phyloP scores from a whole-genome alignment of 92 coral and sea anemone genomes.

The Paragorgia papillata region DNA sequence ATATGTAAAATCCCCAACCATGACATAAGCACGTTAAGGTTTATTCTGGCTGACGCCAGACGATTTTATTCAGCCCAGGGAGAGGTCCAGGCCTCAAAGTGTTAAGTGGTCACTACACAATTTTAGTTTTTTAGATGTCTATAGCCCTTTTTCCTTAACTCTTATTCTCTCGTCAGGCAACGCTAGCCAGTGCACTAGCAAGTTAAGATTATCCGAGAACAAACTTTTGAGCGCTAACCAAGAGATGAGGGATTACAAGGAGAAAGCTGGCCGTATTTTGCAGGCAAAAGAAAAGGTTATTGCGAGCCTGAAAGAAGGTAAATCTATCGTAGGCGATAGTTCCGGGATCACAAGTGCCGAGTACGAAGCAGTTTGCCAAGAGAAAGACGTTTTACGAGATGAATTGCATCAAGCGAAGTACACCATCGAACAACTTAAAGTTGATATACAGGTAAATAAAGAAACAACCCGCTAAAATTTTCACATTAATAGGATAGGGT shows the following conservation, averaged over 20 bases:
- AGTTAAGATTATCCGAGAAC: slow-evolving; percentile 73
- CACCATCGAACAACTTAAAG: slow-evolving; percentile 84
- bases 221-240: slow-evolving; percentile 82
- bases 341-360: slow-evolving; percentile 84
- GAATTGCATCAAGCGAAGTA: slow-evolving; percentile 87
- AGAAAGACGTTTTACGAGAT: slow-evolving; percentile 83
- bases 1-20: too few species aligned
- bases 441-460: slow-evolving; percentile 76
- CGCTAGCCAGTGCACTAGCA: slow-evolving; percentile 72
- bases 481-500: too few species aligned
- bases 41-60: too few species aligned
- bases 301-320: slow-evolving; percentile 86
- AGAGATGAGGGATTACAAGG: slow-evolving; percentile 92
- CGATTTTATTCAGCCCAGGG: too few species aligned
- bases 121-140: too few species aligned
- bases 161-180: slow-evolving; percentile 47
- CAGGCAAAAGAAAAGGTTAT: slow-evolving; percentile 99
- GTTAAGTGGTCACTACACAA: too few species aligned
- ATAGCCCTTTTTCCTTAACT: slow-evolving; percentile 47
- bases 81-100: too few species aligned
- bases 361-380: slow-evolving; percentile 90
- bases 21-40: too few species aligned
- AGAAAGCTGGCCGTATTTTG: slow-evolving; percentile 93
- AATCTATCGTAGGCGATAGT: slow-evolving; percentile 72
- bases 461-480: slow-evolving; percentile 56